Base-by-base conservation (phyloP, 1,140 invertebrate genomes). In the Reticulitermes speratus region DNA sequence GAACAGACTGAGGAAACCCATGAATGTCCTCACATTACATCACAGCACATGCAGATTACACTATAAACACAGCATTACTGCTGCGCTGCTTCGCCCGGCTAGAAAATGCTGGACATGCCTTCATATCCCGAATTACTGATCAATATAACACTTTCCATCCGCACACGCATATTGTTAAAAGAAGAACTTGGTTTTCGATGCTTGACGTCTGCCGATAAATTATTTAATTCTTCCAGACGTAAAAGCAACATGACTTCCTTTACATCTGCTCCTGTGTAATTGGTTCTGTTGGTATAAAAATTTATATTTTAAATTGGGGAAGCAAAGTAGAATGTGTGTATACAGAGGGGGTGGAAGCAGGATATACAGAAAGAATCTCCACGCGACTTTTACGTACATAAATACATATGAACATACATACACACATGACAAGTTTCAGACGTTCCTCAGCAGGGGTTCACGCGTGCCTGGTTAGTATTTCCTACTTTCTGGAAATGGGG, bases 401-500 rank as follows among this genome's bases (percentile, higher is more conserved):
- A 9, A 12, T 48, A 48, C 59, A 65, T n/a, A 65, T 19, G 16
- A 0, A 30, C 45, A 12, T 48, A 48, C 59, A 65, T n/a, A 65
- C 59, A 30, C 8, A 30, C 25, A 30, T 75, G 65, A 75, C 25
- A 75, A 75, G 25, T 75, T 75, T 75, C 65, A 75, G 65, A 75
- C 65, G n/a, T 30, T 30, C n/a, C 65, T 75, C 25, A 8, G n/a
- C 65, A 9, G 65, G 65, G 65, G 65, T 25, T n/a, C 9, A 14
- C 65, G 25, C 25, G 65, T 75, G 65, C 65, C n/a, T 25, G 65
- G 65, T 14, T 75, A 75, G 65, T 30, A 75, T 75, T 75, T 75
- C 65, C 65, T 75, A 75, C 65, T 75, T 75, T 75, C 65, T 75
- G 65, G 65, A 75, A 75, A 75, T n/a, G 25, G 65, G 65, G 52